These are phyloP conservation scores for Papilio aristodemus DNA, from an alignment of 1,140 invertebrate species.

Conservation along the genomic window DNA sequence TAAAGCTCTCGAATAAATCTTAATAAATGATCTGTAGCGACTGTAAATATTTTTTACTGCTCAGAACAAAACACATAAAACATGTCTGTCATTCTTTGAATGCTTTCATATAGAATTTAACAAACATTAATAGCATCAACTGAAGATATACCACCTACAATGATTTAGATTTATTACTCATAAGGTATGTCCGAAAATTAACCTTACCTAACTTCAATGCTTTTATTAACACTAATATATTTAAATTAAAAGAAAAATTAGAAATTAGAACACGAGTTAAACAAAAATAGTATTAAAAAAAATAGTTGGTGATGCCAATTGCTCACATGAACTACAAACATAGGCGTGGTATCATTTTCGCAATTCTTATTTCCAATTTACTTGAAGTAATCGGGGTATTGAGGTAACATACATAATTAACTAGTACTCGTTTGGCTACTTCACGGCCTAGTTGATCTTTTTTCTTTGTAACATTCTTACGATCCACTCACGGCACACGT, in stretches of 20 bases:
- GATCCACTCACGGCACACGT: not conserved
- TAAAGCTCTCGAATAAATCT: not conserved
- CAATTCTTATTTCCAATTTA: constrained; percentile 37
- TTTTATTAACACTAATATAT: not conserved
- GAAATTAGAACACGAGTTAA: not conserved
- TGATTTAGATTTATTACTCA: too few species aligned
- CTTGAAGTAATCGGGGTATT: constrained; percentile 40
- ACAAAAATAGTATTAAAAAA: constrained; percentile 13
- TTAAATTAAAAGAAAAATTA: not conserved
- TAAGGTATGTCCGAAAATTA: too few species aligned
- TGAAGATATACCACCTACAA: too few species aligned
- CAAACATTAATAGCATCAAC: too few species aligned
- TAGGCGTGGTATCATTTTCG: constrained; percentile 30
- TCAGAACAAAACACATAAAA: not conserved
- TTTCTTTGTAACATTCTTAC: constrained; percentile 31
- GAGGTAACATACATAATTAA: constrained; percentile 48
- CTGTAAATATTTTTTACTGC: not conserved
- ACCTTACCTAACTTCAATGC: too few species aligned
- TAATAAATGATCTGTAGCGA: not conserved
- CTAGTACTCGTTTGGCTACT: constrained; percentile 44
- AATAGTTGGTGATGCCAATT: constrained; percentile 7
- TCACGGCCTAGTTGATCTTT: constrained; percentile 48
- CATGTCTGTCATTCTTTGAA: not conserved
- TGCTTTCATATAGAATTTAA: too few species aligned
- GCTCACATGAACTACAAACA: not conserved